phyloP scores from a whole-genome alignment of 1,140 invertebrate genomes.

The Microvelia longipes region DNA sequence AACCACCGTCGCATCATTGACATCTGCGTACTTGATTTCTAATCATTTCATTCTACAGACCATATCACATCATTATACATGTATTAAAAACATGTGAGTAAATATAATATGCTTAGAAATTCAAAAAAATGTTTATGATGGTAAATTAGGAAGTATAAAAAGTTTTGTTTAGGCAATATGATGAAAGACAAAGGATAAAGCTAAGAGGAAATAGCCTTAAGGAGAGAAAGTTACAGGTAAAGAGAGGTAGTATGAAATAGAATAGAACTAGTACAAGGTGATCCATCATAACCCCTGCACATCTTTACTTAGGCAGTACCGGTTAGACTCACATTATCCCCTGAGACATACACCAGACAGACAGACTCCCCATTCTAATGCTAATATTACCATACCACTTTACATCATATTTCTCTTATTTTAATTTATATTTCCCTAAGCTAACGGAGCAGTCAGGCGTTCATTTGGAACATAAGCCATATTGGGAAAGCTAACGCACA shows the following conservation, averaged over 20 bases:
- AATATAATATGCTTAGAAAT: too few relatives aligned
- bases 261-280: neutral
- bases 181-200: too few relatives aligned
- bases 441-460: neutral
- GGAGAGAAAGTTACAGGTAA: neutral
- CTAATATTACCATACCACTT: neutral
- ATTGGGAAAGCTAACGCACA: neutral
- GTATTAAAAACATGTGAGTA: too few relatives aligned
- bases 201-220: too few relatives aligned
- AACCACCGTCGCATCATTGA: too few relatives aligned
- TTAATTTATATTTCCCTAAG: neutral
- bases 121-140: too few relatives aligned
- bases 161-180: too few relatives aligned
- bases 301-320: neutral
- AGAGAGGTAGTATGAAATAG: neutral
- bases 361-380: neutral
- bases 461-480: neutral
- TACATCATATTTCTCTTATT: neutral
- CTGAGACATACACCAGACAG: neutral
- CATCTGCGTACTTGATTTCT: too few relatives aligned
- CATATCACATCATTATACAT: too few relatives aligned
- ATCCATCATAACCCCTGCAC: neutral
- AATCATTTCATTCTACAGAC: too few relatives aligned
- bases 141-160: too few relatives aligned
- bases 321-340: neutral